Base-by-base conservation (phyloP, 2,797 vertebrate genomes). In the Sternarchorhynchus goeldii region DNA sequence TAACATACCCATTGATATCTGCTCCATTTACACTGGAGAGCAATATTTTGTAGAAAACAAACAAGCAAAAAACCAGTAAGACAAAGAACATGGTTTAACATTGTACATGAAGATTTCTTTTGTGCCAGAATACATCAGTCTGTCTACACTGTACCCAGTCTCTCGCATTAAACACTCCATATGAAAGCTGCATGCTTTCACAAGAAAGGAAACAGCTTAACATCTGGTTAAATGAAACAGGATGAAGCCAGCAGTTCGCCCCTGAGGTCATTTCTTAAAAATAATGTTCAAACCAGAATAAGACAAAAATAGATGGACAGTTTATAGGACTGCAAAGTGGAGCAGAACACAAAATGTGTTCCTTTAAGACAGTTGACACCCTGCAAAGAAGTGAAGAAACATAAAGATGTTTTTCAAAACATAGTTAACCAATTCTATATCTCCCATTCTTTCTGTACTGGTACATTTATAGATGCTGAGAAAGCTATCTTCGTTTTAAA, bases 11-110 rank as follows among this genome's bases (percentile, higher is more conserved):
- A 59, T 25, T 8, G 20, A 80, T 31, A 29, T 88, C 76, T 29
- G 62, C 39, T 36, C 88, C 91, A 85, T 83, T 79, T 85, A 80
- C 14, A 73, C 45, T 68, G 8, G 67, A 76, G 34, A 71, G n/a
- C 45, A 78, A 58, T 58, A 65, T 66, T 56, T 66, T 56, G 73
- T 66, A 78, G 66, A 66, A 77, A 60, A 45, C 82, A 76, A 21
- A 17, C 58, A 66, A 56, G 17, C 14, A 55, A 21, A 17, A 66
- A 66, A 56, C 7, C 14, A 55, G 41, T 58, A 56, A 78, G 7
- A 76, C 21, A 76, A 81, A 63, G 5, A 56, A 32, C 63, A 62
- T 0, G 20, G 21, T 67, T 73, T 6, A 76, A 65, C 34, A 32
- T 65, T 68, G 20, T 45, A 21, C 25, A 25, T 25, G 36, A 64